Base-by-base conservation (phyloP, 2,113 vertebrate genomes). In the Clarias batrachus region DNA sequence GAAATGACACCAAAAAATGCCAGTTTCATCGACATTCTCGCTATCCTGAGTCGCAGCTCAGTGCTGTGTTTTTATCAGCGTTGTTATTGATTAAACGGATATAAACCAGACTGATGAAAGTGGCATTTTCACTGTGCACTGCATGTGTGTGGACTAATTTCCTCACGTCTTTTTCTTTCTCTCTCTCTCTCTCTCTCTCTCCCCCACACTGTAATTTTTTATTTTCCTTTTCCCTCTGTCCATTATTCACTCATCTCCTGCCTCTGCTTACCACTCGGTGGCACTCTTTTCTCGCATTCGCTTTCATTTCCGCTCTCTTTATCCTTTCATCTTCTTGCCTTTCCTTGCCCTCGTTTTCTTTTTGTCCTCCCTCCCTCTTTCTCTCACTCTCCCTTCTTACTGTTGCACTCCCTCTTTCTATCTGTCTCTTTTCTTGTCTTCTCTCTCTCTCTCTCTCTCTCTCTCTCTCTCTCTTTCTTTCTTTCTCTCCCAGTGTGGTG, bases 141-240 rank as follows among this genome's bases (percentile, higher is more conserved):
- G 94, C 95, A 95, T 92, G 94, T 85, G 94, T 94, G 93, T 95
- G 93, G 93, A 94, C 93, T 95, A 95, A 94, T 94, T 91, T 87
- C 86, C 92, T 88, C 87, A 85, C 94, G 5, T 83, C 81, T 83
- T 83, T 92, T 92, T 89, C 90, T 91, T 92, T 93, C 90, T 93
- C 89, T 92, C 87, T n/a, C n/a, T n/a, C n/a, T n/a, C 19, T 80
- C 27, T 30, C 90, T 91, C 92, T 93, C 90, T 93, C 89, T 92
- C 87, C 90, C 92, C 59, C 81, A 57, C 86, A 6, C 59, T 87
- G 48, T 59, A 25, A 23, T 59, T 66, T 21, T 12, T 0, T 30
- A 30, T 48, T 23, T 21, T 56, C 30, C 30, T 7, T 65, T 56
- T 84, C 13, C 74, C 30, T 52, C 76, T 87, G 5, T 86, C 62